These are phyloP conservation scores for Brenthis hecate DNA, from an alignment of 2,888 invertebrate species.

Conservation along the genomic window DNA sequence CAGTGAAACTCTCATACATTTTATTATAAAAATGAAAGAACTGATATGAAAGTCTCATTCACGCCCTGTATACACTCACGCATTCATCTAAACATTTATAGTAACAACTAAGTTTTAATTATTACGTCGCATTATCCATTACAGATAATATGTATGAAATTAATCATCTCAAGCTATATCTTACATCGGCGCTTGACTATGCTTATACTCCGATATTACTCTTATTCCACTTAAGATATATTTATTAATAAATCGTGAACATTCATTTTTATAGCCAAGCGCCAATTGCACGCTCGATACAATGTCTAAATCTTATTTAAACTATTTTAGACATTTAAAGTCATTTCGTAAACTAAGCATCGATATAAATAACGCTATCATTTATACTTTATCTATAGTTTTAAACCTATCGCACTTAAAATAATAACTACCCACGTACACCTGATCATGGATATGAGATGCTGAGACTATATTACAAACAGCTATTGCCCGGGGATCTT, in stretches of 20 bases:
- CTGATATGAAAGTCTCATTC: constrained; percentile 74
- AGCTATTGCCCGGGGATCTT: constrained; percentile 19
- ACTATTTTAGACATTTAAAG: constrained; percentile 75
- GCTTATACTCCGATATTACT: constrained; percentile 27
- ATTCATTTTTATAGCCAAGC: constrained; percentile 61
- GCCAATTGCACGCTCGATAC: constrained; percentile 66
- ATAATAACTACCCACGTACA: constrained; percentile 67
- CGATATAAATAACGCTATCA: constrained; percentile 79
- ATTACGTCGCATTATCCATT: constrained; percentile 71
- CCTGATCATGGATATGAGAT: constrained; percentile 66
- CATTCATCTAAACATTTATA: constrained; percentile 81
- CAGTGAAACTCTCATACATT: constrained; percentile 43
- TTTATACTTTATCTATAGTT: constrained; percentile 72
- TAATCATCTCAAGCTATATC: constrained; percentile 64
- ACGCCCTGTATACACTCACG: constrained; percentile 75
- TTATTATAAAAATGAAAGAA: constrained; percentile 57
- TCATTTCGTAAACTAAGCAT: constrained; percentile 75
- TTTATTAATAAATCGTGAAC: constrained; percentile 8
- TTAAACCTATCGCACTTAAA: constrained; percentile 75
- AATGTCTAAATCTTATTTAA: constrained; percentile 70
- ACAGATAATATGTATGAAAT: constrained; percentile 72
- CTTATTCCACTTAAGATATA: constrained; percentile 10
- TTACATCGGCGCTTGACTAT: constrained; percentile 71
- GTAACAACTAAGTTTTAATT: constrained; percentile 78
- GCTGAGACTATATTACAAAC: constrained; percentile 53